Evolutionary conservation across 1,140 invertebrate species (phyloP), one percentile per base, ranked within the genome.

Genomic region (Bombus sylvicola): DNA sequence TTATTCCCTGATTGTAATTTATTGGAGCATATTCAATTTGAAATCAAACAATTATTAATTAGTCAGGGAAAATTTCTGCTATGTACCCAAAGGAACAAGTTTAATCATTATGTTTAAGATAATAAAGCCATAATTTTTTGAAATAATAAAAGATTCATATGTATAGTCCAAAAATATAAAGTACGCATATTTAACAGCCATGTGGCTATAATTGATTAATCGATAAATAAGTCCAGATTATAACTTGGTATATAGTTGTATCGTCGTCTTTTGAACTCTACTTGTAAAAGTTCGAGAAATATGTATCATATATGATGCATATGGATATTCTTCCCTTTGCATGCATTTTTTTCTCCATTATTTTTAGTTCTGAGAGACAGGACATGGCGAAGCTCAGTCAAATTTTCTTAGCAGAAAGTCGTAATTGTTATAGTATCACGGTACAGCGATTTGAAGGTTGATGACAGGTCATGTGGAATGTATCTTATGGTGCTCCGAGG

Each of bases 381-480:
- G 86, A 66, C 76, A n/a, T 73, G 68, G 76, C 47, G 41, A 87
- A 84, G 75, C 69, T 85, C 71, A 34, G 34, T 81, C n/a, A 77
- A 79, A 73, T 87, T 84, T 87, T 85, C 43, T 69, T 84, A 80
- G 68, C 59, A 28, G 69, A 77, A 22, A 66, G 25, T 84, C 43
- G 41, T 66, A 62, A 85, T 69, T 64, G 39, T 79, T 34, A 53
- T 78, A 87, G 69, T 53, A 39, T 85, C 34, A 68, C 39, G 18
- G 74, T 85, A 69, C 59, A 62, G 69, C 80, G 37, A 73, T 73
- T 78, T 47, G 18, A 87, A 80, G 82, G 82, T 84, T 87, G 68
- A 84, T 59, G 81, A 79, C 75, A 84, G 86, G 86, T 71, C 82
- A 87, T 69, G 66, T 79, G 82, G 86, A 87, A 57, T 83, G 83